Evolutionary conservation across 2,113 vertebrate species (phyloP).

Genomic region (Campylomormyrus tamandua): DNA sequence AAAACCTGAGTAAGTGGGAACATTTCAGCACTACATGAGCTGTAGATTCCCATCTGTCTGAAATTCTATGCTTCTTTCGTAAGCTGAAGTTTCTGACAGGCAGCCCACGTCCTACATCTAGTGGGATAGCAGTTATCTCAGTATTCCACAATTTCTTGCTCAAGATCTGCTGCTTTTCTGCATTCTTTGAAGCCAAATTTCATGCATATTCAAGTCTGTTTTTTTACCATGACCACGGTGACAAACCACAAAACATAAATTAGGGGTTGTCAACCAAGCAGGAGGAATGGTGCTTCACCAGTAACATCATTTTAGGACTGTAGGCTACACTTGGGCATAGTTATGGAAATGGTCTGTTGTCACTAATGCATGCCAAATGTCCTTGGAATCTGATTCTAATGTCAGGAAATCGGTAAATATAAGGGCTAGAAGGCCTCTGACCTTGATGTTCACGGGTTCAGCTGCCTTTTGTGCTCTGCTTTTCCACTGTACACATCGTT

Average conservation of each 20-base stretch:
- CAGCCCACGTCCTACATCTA: background rate
- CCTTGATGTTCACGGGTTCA: background rate
- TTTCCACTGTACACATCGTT: background rate
- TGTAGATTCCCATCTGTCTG: conserved; percentile 22
- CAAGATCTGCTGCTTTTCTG: conserved; percentile 18
- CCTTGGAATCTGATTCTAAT: background rate
- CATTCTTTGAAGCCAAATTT: background rate
- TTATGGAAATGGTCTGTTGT: conserved; percentile 5
- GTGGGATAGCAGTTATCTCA: background rate
- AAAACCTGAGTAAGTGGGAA: background rate
- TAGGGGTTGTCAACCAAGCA: conserved; percentile 23
- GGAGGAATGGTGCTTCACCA: background rate
- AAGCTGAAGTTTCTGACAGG: conserved; percentile 16
- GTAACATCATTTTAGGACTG: background rate
- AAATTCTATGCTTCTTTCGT: conserved; percentile 20
- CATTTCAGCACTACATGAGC: conserved; percentile 15
- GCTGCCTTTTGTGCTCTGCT: background rate
- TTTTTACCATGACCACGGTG: background rate
- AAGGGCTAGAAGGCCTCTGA: background rate
- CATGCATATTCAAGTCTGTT: conserved; percentile 13
- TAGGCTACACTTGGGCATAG: conserved; percentile 12
- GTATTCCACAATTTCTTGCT: conserved; percentile 25
- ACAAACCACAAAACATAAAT: conserved; percentile 21
- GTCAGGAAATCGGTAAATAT: conserved; percentile 17
- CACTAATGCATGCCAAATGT: background rate